Conservation (phyloP, 2,113 vertebrate species). For the Craseonycteris thonglongyai region DNA sequence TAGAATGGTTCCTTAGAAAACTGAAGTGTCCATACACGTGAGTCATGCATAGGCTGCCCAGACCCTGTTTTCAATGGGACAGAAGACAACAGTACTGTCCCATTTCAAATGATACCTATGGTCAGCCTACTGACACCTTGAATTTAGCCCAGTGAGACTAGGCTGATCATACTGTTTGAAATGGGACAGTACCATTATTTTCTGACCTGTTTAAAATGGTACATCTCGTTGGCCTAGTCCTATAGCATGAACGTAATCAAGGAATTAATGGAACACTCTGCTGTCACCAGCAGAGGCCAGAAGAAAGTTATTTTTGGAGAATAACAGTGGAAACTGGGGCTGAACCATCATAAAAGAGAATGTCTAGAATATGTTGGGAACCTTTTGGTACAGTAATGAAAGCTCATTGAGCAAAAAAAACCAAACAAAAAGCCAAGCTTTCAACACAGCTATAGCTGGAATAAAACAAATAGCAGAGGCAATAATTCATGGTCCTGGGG, state of each 20-base stretch:
- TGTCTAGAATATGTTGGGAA: not conserved
- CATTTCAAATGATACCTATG: too few species aligned
- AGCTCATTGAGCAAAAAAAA: not conserved
- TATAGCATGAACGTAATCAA: not conserved
- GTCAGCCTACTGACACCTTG: too few species aligned
- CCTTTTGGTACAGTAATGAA: not conserved
- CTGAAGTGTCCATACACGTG: not conserved
- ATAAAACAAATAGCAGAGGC: not conserved
- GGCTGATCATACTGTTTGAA: too few species aligned
- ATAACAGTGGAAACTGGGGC: not conserved
- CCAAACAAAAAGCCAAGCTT: slow-evolving; percentile 18
- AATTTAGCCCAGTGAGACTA: too few species aligned
- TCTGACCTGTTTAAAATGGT: too few species aligned
- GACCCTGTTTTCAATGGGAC: too few species aligned
- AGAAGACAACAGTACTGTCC: too few species aligned
- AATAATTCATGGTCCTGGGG: not conserved
- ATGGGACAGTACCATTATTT: too few species aligned
- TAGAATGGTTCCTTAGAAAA: not conserved
- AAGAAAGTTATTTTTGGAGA: slow-evolving; percentile 48
- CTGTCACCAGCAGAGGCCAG: slow-evolving; percentile 61
- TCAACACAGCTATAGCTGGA: not conserved
- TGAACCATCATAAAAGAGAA: not conserved
- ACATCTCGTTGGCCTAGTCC: too few species aligned
- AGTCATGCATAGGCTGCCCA: too few species aligned
- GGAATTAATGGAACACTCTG: not conserved